Percentiles rank a stretch among this genome's conserved stretches.
phyloP scores from a whole-genome alignment of 2,113 vertebrate species.

The Phalacrocorax aristotelis region DNA sequence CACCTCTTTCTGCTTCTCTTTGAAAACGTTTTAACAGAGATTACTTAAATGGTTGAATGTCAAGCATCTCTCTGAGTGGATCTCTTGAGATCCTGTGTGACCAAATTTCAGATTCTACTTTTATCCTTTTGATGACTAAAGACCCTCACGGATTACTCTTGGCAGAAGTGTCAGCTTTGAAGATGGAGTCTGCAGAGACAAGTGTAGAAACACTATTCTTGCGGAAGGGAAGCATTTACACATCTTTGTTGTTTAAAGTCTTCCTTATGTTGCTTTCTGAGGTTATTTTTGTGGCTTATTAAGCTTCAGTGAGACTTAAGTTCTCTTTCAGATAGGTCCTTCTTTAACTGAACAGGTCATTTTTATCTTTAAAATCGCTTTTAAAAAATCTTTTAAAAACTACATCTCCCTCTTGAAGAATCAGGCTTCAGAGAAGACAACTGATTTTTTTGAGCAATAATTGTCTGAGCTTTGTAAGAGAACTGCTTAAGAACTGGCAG shows the following conservation, averaged over 20 bases:
- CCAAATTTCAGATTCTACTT: neutral
- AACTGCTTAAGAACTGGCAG: neutral
- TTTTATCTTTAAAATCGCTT: neutral
- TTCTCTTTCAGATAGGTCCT: neutral
- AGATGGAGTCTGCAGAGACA: neutral
- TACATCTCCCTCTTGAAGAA: neutral
- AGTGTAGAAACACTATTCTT: neutral
- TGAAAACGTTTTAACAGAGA: neutral
- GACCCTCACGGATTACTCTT: neutral
- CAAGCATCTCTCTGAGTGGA: neutral
- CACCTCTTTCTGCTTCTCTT: neutral
- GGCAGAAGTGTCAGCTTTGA: neutral
- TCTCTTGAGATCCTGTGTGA: neutral
- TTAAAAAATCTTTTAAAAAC: neutral
- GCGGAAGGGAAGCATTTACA: neutral
- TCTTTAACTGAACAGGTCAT: neutral
- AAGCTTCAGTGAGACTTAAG: neutral
- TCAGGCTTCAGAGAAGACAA: neutral
- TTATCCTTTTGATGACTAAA: neutral
- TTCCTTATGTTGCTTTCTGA: neutral
- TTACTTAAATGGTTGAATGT: neutral
- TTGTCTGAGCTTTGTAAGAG: neutral
- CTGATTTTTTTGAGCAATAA: neutral
- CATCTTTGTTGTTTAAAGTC: neutral
- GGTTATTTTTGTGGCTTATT: neutral